Evolutionary conservation across 2,888 invertebrate species (phyloP), one percentile per base, ranked within the genome.

Genomic region (Bombylius major): DNA sequence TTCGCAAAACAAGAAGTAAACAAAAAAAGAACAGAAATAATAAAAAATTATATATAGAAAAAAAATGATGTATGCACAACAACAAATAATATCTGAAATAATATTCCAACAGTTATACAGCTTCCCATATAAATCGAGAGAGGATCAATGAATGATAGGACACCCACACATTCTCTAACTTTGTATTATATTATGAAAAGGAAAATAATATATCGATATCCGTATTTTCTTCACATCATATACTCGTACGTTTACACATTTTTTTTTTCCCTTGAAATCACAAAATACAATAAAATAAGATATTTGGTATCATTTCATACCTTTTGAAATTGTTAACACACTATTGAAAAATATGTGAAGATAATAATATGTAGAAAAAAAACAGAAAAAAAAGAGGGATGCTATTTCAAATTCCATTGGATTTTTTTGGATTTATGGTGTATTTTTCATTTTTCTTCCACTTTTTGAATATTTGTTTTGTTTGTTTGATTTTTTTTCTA

Each of bases 111-210:
- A 23, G 23, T 23, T 23, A 23, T 23, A 23, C 23, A 23, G 23
- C 23, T 55, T 51, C 55, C 51, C 51, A 51, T 55, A 55, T 51
- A 55, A 55, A 55, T 55, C 51, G 51, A 55, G 55, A 48, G 51
- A 55, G 51, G 51, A 55, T 55, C 55, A 55, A 55, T 51, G 51
- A 47, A 47, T 42, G 48, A 55, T 51, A 51, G 47, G 33, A 51
- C 48, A 51, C 33, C 51, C 23, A 23, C 23, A 23, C 23, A 23
- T 23, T 23, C 3, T 23, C 23, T 23, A 23, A 23, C 23, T n/a
- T n/a, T 23, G 23, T 2, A 23, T 23, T 23, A 23, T 23, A 23
- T 23, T 23, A 23, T 23, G 3, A 23, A 23, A 23, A 23, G 23
- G 23, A 23, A 23, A 23, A 23, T 23, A 23, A 23, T 23, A 23